Base-by-base conservation (phyloP, 2,888 invertebrate species). In the Stramonita haemastoma region DNA sequence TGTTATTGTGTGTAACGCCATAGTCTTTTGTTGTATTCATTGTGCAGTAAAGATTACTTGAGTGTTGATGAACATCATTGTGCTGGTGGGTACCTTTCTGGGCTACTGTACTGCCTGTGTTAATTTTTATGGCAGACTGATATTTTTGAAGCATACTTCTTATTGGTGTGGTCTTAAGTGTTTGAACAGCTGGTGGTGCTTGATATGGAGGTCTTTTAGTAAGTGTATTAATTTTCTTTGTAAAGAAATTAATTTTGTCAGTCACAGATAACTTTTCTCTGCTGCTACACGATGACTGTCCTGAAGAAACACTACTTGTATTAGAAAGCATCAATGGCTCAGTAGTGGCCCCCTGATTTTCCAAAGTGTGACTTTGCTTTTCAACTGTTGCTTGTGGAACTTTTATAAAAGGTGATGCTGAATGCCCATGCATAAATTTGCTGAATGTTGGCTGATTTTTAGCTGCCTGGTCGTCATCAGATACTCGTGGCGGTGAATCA, bases 181-280 rank as follows among this genome's bases (percentile, higher is more conserved):
- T 83, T 36, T 83, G 26, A 22, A 83, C 19, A 46, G 4, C 6
- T 11, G 81, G 22, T 0, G 8, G 19, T 83, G 11, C 26, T 26
- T 57, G 29, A 0, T 60, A 8, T 66, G 8, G 29, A 2, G 19
- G 34, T 8, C 17, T 26, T 22, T 34, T 11, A 26, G 34, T 66
- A 2, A 22, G 22, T 6, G 29, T 32, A 13, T 86, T 19, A 34
- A 86, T 66, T n/a, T 86, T 60, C 34, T 66, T 56, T 19, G 60
- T 66, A 26, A 86, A 86, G 26, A 57, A 66, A n/a, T 34, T 22
- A 17, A 86, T 86, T 26, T 86, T 86, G 15, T 60, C 86, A 34
- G 34, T 32, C 8, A 86, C 86, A 34, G 66, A 66, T 26, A 86
- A 32, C 32, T 86, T 34, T 22, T 86, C 86, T 26, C 86, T 86